Evolutionary conservation across 2,888 invertebrate species (phyloP), one percentile per base, ranked within the genome.

Genomic region (Lasius platythorax): DNA sequence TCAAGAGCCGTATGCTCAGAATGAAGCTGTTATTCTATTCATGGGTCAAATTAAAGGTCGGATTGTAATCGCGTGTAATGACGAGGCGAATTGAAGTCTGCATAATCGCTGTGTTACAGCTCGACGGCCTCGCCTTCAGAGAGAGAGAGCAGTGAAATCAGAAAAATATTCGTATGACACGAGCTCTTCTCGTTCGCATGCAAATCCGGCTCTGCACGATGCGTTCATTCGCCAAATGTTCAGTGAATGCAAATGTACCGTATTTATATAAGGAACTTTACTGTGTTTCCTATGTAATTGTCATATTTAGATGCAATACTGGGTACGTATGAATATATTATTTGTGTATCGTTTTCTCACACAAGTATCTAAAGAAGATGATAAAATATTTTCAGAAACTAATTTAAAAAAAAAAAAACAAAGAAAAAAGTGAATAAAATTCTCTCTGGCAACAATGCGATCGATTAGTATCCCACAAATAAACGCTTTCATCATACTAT

Each of bases 41-140:
- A 85, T 66, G 82, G 89, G 89, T 89, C 84, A 88, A 89, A 88
- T 88, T 86, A 85, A 89, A 89, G 88, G 87, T 87, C 87, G 82
- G 87, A 85, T 89, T 89, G 89, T 89, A 89, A 89, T 85, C 85
- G 87, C 87, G 79, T 86, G 88, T 88, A 89, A 89, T 89, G 89
- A 89, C 89, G 88, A 85, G 85, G 84, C 88, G 85, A 89, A 88
- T 89, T 89, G 87, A 85, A 82, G 85, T 82, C 88, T 74, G 85
- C 87, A 88, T 89, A 86, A 89, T 89, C 87, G 87, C 84, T 83
- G 56, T 78, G 66, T 78, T 66, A 76, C 64, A 50, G 75, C 82
- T 46, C 50, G 76, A 30, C 75, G 58, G 58, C 75, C 76, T 75
- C 79, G 79, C 79, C 79, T 63, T 18, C 37, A 28, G 37, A 81